Evolutionary conservation across 2,888 invertebrate species (phyloP).

Genomic region (Aricia artaxerxes): DNA sequence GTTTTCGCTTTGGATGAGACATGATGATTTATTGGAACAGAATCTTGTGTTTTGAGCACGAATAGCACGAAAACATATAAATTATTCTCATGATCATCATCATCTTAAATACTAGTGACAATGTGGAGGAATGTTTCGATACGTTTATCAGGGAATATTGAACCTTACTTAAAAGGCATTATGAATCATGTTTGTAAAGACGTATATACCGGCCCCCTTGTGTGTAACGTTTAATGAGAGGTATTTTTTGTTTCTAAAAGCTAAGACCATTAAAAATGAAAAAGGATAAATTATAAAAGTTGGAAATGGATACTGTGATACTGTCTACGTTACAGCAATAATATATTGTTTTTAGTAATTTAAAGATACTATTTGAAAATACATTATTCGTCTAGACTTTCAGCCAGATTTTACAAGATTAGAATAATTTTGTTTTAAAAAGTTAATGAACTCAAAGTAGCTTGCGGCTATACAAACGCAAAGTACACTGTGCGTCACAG

Average conservation of each 20-base stretch:
- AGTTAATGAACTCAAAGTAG: neutral
- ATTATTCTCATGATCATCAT: neutral
- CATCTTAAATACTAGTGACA: neutral
- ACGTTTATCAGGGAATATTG: too few relatives aligned
- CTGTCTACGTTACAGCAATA: too few relatives aligned
- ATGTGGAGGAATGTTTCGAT: neutral
- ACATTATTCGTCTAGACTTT: neutral
- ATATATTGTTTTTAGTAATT: too few relatives aligned
- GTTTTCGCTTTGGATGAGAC: neutral
- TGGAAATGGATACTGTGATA: too few relatives aligned
- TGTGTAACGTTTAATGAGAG: too few relatives aligned
- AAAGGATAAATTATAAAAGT: too few relatives aligned
- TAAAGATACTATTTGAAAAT: too few relatives aligned
- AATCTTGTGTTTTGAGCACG: neutral
- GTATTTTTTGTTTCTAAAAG: too few relatives aligned
- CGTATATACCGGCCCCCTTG: too few relatives aligned
- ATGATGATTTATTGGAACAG: slow-evolving; percentile 11
- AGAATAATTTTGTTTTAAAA: neutral
- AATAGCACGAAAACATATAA: slow-evolving; percentile 3
- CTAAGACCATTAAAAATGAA: too few relatives aligned
- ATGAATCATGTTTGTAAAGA: too few relatives aligned
- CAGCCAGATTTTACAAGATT: neutral
- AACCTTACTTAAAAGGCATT: too few relatives aligned
- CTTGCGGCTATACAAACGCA: neutral
- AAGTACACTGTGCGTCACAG: neutral